A percentile compares a stretch with the other conserved stretches of the same genome.
These are phyloP conservation scores for Vandiemenella viatica DNA, from an alignment of 2,888 invertebrate genomes.

Conservation along the genomic window DNA sequence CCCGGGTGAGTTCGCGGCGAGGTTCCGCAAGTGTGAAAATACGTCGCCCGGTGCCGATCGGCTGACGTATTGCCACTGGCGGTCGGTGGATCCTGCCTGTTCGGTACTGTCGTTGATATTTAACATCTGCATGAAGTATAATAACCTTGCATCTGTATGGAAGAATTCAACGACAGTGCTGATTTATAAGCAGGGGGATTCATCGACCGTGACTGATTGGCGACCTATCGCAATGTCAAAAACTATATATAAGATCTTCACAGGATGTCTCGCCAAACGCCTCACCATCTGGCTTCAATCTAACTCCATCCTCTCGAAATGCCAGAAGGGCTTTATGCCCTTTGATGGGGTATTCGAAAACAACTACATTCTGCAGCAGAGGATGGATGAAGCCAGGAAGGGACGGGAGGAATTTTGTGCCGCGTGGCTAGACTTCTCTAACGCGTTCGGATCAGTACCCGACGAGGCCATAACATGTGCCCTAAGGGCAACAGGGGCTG, in stretches of 20 bases:
- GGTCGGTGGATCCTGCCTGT: background rate
- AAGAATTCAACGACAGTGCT: slow-evolving; percentile 17
- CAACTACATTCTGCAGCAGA: background rate
- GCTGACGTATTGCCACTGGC: background rate
- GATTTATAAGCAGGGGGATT: slow-evolving; percentile 18
- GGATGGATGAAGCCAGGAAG: background rate
- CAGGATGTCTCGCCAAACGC: slow-evolving; percentile 12
- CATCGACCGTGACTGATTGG: slow-evolving; percentile 15
- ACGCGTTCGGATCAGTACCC: background rate
- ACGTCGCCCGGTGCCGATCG: background rate
- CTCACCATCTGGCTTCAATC: slow-evolving; percentile 13
- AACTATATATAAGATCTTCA: slow-evolving; percentile 18
- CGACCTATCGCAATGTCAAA: slow-evolving; percentile 17
- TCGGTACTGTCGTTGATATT: background rate
- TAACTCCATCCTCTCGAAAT: background rate
- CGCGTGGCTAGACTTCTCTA: background rate
- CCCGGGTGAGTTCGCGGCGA: no score
- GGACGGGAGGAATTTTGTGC: background rate
- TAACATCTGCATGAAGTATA: background rate
- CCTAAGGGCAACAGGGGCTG: background rate
- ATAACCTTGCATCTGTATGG: slow-evolving; percentile 7
- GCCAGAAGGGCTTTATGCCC: background rate
- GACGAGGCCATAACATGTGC: background rate
- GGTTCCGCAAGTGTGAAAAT: no score
- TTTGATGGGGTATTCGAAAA: background rate